Conservation (phyloP, 2,113 vertebrate genomes). For the Podocnemis expansa region DNA sequence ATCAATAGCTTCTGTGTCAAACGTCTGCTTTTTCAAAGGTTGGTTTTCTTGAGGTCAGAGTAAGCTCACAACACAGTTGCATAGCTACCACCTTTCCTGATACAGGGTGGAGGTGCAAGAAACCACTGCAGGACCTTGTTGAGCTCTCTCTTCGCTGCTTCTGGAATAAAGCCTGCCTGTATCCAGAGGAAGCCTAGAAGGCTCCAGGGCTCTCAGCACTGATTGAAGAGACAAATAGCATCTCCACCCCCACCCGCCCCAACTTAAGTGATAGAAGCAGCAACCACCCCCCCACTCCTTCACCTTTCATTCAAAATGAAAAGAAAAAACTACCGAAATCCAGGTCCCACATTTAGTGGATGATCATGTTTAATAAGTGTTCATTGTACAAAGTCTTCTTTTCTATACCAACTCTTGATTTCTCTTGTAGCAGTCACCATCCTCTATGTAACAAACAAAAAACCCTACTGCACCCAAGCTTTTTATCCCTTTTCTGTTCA, state of each 20-base stretch:
- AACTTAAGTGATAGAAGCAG: background rate
- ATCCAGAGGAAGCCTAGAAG: background rate
- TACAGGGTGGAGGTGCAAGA: background rate
- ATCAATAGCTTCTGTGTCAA: background rate
- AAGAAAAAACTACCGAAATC: background rate
- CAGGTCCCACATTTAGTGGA: fast-evolving
- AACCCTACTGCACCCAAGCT: background rate
- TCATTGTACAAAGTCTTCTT: background rate
- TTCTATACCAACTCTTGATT: background rate
- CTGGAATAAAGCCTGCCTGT: fast-evolving
- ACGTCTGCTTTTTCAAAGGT: background rate
- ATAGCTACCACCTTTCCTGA: too few species aligned
- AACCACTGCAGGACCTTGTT: background rate
- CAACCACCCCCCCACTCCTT: background rate
- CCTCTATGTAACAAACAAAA: background rate
- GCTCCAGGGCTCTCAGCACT: fast-evolving
- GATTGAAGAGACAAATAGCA: fast-evolving
- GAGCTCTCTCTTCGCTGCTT: fast-evolving
- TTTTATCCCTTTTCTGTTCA: background rate
- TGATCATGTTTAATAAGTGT: background rate
- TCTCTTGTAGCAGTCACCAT: background rate
- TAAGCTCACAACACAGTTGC: background rate
- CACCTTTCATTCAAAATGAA: background rate
- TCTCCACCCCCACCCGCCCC: background rate
- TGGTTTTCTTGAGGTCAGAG: background rate